Percentiles rank a stretch among this genome's conserved stretches.
Conservation (phyloP, 2,113 vertebrate genomes). For the Grus americana region DNA sequence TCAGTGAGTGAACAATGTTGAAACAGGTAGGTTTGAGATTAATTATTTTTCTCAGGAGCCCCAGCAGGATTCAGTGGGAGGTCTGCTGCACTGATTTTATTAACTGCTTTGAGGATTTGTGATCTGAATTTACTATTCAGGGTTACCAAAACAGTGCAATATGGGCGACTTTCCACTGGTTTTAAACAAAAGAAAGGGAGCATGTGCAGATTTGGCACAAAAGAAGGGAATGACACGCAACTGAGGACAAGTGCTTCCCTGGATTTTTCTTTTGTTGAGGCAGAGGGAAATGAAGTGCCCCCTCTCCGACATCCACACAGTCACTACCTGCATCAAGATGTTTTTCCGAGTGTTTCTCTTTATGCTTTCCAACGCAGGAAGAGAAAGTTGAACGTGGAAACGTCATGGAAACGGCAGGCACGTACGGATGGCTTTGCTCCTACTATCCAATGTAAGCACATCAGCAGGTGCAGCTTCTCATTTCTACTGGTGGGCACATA, state of each 20-base stretch:
- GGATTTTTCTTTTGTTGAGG: not conserved
- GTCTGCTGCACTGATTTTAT: conserved; percentile 22
- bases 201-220: not conserved
- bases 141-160: not conserved
- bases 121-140: not conserved
- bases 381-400: not conserved
- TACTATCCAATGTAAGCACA: not conserved
- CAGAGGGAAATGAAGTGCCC: not conserved
- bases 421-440: not conserved
- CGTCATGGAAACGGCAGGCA: not conserved
- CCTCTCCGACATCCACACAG: not conserved
- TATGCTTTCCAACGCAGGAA: not conserved
- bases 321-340: not conserved
- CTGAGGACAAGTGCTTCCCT: not conserved
- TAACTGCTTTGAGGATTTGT: conserved; percentile 5
- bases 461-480: not conserved
- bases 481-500: not conserved
- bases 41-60: conserved; percentile 46
- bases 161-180: fast-evolving
- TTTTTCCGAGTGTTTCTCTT: not conserved
- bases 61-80: conserved; percentile 28
- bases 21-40: conserved; percentile 44
- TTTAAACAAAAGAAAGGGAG: not conserved
- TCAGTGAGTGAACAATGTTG: conserved; percentile 17
- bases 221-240: not conserved